Evolutionary conservation across 1,140 invertebrate species (phyloP).

Genomic region (Dreissena rostriformis): DNA sequence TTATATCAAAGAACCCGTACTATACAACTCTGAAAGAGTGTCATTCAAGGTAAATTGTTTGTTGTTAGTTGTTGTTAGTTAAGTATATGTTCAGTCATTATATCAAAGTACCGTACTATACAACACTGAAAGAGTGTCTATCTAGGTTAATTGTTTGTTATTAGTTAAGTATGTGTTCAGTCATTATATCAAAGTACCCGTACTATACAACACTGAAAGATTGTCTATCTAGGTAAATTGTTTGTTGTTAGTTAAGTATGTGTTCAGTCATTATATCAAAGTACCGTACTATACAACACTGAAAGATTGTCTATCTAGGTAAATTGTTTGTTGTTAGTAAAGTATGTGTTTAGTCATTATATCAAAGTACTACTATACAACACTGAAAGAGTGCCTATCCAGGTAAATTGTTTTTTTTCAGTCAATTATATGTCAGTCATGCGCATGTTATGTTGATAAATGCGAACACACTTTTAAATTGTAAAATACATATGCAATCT

Average conservation of each 20-base stretch:
- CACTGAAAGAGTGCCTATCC: too few relatives aligned
- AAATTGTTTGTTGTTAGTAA: conserved; percentile 18
- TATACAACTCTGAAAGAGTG: not conserved
- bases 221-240: conserved; percentile 70
- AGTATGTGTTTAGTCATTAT: not conserved
- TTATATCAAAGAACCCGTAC: not conserved
- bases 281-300: conserved; percentile 72
- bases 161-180: too few relatives aligned
- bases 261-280: conserved; percentile 74
- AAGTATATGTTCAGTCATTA: not conserved
- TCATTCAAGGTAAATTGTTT: not conserved
- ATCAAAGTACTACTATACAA: not conserved
- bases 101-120: not conserved
- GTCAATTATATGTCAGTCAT: not conserved
- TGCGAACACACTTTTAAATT: too few relatives aligned
- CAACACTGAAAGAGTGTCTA: not conserved
- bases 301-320: conserved; percentile 73
- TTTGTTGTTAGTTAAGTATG: too few relatives aligned
- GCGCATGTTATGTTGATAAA: too few relatives aligned
- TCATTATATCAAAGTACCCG: conserved; percentile 72
- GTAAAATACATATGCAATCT: too few relatives aligned
- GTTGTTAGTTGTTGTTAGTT: too few relatives aligned
- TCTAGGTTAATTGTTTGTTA: not conserved
- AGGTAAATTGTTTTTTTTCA: not conserved
- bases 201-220: conserved; percentile 74